Evolutionary conservation across 92 coral and sea anemone species (phyloP).

Genomic region (Isaurus tuberculatus): DNA sequence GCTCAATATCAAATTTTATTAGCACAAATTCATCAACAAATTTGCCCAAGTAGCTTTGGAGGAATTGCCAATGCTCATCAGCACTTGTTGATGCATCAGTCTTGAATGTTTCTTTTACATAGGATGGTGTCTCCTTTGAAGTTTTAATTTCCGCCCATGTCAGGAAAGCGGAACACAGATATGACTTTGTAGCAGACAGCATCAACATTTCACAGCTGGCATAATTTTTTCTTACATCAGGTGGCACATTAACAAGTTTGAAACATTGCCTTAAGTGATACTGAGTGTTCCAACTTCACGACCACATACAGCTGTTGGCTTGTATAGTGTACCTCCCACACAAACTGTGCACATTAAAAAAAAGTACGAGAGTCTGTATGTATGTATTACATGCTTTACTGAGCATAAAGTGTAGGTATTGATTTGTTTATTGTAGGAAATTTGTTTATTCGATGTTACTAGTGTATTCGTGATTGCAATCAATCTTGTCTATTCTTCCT

Average conservation of each 20-base stretch:
- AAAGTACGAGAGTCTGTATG: not conserved
- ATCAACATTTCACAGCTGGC: conserved; percentile 60
- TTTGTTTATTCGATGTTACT: not conserved
- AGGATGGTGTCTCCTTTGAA: conserved; percentile 23
- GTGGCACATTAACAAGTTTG: conserved; percentile 62
- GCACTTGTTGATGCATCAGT: conserved; percentile 22
- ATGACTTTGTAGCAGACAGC: conserved; percentile 74
- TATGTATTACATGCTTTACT: not conserved
- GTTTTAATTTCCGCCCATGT: conserved; percentile 54
- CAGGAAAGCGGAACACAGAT: conserved; percentile 72
- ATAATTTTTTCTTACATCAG: conserved; percentile 68
- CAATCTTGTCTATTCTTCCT: conserved; percentile 10
- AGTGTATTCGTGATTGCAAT: not conserved
- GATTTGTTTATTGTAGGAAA: not conserved
- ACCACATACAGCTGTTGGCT: conserved; percentile 20
- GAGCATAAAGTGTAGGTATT: not conserved
- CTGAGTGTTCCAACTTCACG: conserved; percentile 70
- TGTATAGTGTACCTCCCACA: conserved; percentile 21
- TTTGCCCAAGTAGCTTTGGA: conserved; percentile 9
- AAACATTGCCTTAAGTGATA: conserved; percentile 71
- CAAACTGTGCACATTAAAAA: conserved; percentile 17
- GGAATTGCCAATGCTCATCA: conserved; percentile 18
- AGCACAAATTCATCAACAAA: conserved; percentile 9
- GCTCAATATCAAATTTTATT: conserved; percentile 49
- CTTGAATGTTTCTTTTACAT: conserved; percentile 9